Base-by-base conservation (phyloP, 2,888 invertebrate genomes). In the Chymomyza procnemis region DNA sequence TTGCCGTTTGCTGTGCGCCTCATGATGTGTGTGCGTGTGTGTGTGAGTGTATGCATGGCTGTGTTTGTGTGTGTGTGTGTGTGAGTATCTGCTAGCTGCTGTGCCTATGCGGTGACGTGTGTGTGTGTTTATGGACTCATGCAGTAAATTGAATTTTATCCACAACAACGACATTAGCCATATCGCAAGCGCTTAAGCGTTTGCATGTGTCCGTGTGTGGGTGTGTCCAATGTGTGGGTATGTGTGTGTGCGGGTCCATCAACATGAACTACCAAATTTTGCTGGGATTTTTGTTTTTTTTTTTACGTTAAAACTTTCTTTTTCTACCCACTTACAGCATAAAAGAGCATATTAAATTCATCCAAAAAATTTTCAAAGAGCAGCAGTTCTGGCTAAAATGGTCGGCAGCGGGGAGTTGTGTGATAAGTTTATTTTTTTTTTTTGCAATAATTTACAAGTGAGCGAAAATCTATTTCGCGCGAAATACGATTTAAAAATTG, bases 81-180 rank as follows among this genome's bases (percentile, higher is more conserved):
- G 70, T 60, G 70, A 60, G 69, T 61, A 41, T 14, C 14, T 30
- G 26, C 12, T 4, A 26, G 14, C 6, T n/a, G 6, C 12, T 61
- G 26, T 21, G 47, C 58, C 52, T 54, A 61, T 61, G 61, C 65
- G 75, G 2, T 1, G 6, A 12, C 14, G 8, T 30, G 21, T 56
- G 66, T 64, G 64, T 69, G 75, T 78, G 75, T 77, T 67, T 74
- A 84, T 84, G 78, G 82, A 84, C 82, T 82, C 80, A 66, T 80
- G 73, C 80, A 82, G 81, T 83, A 85, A 85, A 85, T 85, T 85
- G 85, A 85, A 85, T 85, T 85, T 85, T 80, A 71, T 76, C 54
- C 14, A 54, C 54, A 54, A 21, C 54, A 21, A 54, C 54, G 21
- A 21, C 54, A 21, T 21, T 21, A 21, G 21, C 21, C 54, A 54